A percentile compares a stretch with the other conserved stretches of the same genome.
Conservation (phyloP, 1,140 invertebrate species). For the Arion vulgaris region DNA sequence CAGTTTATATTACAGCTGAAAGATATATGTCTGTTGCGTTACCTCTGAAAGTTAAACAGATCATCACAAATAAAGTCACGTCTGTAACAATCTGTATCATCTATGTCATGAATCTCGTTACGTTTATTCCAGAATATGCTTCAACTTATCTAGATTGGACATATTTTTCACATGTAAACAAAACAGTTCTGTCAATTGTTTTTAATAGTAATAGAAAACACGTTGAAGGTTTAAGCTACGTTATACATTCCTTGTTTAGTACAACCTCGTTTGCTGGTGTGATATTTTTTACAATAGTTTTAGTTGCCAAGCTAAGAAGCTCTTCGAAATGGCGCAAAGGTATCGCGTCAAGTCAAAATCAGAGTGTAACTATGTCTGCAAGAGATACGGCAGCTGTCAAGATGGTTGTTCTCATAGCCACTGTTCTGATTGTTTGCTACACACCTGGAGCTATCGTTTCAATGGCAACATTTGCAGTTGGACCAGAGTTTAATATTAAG, state of each 20-base stretch:
- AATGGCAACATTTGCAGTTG: neutral
- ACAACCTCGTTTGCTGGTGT: neutral
- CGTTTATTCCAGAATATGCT: slow-evolving; percentile 1
- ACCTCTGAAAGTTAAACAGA: neutral
- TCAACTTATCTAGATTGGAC: neutral
- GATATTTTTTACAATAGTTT: neutral
- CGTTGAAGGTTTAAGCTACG: neutral
- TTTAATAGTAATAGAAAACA: neutral
- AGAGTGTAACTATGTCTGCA: neutral
- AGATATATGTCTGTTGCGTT: neutral
- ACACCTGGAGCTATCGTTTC: neutral
- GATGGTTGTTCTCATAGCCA: slow-evolving; percentile 16
- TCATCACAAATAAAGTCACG: neutral
- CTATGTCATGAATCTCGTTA: neutral
- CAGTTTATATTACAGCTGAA: neutral
- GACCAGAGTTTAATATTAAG: neutral
- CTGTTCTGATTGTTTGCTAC: slow-evolving; percentile 9
- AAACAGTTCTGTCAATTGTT: neutral
- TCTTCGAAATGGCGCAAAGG: slow-evolving; percentile 10
- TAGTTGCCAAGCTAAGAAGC: neutral
- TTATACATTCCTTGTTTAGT: neutral
- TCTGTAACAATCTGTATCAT: neutral
- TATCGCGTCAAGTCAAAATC: neutral
- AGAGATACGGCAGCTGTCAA: neutral
- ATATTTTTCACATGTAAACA: neutral